A percentile compares a stretch with the other conserved stretches of the same genome.
Conservation (phyloP, 1,140 invertebrate genomes). For the Drosophila santomea region DNA sequence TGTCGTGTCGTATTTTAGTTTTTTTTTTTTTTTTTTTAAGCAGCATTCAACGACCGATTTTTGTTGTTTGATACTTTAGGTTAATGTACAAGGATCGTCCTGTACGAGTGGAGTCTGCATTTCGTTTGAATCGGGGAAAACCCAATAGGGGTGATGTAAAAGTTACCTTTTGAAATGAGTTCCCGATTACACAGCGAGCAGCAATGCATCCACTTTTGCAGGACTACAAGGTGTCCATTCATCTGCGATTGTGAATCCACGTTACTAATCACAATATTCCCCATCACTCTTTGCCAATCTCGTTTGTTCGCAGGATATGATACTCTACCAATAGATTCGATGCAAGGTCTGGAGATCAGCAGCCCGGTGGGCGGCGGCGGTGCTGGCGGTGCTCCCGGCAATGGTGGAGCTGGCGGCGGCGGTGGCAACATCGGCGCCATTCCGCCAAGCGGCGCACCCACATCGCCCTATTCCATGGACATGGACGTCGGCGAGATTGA, state of each 20-base stretch:
- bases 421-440: conserved; percentile 85
- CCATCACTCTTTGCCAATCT: conserved; percentile 3
- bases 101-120: conserved; percentile 7
- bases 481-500: conserved; percentile 93
- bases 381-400: conserved; percentile 49
- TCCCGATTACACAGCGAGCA: neutral
- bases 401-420: conserved; percentile 83
- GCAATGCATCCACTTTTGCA: conserved; percentile 16
- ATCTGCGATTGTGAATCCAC: neutral
- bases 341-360: conserved; percentile 97
- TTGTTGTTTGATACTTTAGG: conserved; percentile 23
- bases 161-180: too few relatives aligned
- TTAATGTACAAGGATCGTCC: neutral
- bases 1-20: conserved; percentile 17
- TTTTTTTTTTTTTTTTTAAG: conserved; percentile 4
- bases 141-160: too few relatives aligned
- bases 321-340: conserved; percentile 98
- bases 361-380: conserved; percentile 86
- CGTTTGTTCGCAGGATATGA: conserved; percentile 91
- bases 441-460: conserved; percentile 88
- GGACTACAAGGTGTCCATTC: neutral
- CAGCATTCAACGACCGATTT: conserved; percentile 22
- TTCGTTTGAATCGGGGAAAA: too few relatives aligned
- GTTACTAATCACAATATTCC: conserved; percentile 13
- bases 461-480: conserved; percentile 89